Base-by-base conservation (phyloP, 1,140 invertebrate species). In the Anastatus disparis region DNA sequence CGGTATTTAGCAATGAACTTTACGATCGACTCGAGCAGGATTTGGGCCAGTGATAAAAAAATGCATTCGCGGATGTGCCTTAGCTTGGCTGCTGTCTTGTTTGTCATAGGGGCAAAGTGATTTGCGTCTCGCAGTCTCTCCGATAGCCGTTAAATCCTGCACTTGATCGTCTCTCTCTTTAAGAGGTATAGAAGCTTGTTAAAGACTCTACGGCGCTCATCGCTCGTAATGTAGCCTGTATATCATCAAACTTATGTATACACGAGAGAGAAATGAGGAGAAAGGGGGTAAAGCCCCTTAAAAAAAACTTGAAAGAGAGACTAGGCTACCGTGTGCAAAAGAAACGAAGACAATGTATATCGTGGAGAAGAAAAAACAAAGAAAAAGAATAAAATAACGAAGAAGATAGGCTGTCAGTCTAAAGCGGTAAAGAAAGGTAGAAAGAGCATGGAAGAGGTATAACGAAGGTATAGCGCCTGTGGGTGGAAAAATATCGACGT, bases 111-210 rank as follows among this genome's bases (percentile, higher is more conserved):
- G 67, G 55, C 69, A 72, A 75, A 26, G 61, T 71, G 63, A 70
- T 61, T 71, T 72, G 63, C 55, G 64, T 66, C 46, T 56, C 50
- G 3, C 53, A 29, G 17, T 59, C 38, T 62, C 66, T 38, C 29
- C 53, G 29, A 29, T 62, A 73, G 74, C 78, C 77, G 77, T 80
- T 81, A 81, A 81, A 81, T 74, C 70, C 77, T 61, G 61, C 77
- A 76, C 74, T 81, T 81, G 80, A 81, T 81, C 78, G 80, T 69
- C 76, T 4, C 20, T 4, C 55, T 24, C 40, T 35, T 62, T 24
- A 61, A 29, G 42, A 50, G 44, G 8, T 27, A 15, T 4, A 53
- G 1, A 55, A 38, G 46, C 69, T 71, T 50, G 69, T 71, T 71
- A 71, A 64, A 42, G 53, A 31, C 22, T 10, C 38, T 31, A 27